Evolutionary conservation across 2,113 vertebrate species (phyloP).

Genomic region (Passer domesticus): DNA sequence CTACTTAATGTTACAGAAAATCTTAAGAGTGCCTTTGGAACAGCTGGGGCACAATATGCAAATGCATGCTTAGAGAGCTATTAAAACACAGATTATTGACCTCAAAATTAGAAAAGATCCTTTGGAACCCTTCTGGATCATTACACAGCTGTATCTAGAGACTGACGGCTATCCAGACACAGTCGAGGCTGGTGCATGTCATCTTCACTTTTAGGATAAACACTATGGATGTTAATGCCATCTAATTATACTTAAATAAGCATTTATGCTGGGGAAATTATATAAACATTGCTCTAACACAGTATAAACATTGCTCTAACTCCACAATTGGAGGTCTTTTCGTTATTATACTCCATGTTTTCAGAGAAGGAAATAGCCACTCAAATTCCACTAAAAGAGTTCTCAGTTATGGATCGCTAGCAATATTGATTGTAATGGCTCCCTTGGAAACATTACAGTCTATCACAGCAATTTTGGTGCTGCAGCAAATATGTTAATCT

Average conservation of each 20-base stretch:
- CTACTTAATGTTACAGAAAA: neutral
- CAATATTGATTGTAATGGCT: slow-evolving; percentile 54
- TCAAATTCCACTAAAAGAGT: slow-evolving; percentile 35
- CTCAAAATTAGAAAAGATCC: slow-evolving; percentile 14
- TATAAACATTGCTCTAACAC: neutral
- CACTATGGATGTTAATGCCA: neutral
- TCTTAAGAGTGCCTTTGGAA: neutral
- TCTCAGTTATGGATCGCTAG: slow-evolving; percentile 47
- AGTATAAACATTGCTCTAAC: neutral
- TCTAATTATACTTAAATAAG: neutral
- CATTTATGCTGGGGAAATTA: neutral
- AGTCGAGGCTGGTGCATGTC: neutral
- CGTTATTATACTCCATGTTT: neutral
- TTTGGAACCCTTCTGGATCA: neutral
- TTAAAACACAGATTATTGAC: slow-evolving; percentile 16
- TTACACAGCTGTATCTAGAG: neutral
- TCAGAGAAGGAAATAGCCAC: slow-evolving; percentile 2
- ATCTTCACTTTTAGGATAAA: neutral
- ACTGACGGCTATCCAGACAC: neutral
- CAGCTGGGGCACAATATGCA: neutral
- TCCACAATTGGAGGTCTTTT: neutral
- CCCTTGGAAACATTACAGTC: slow-evolving; percentile 50
- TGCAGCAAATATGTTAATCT: slow-evolving; percentile 18
- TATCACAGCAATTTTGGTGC: neutral
- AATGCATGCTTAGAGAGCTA: neutral